A percentile compares a stretch with the other conserved stretches of the same genome.
Conservation (phyloP, 1,140 invertebrate genomes). For the Polypedilum vanderplanki region DNA sequence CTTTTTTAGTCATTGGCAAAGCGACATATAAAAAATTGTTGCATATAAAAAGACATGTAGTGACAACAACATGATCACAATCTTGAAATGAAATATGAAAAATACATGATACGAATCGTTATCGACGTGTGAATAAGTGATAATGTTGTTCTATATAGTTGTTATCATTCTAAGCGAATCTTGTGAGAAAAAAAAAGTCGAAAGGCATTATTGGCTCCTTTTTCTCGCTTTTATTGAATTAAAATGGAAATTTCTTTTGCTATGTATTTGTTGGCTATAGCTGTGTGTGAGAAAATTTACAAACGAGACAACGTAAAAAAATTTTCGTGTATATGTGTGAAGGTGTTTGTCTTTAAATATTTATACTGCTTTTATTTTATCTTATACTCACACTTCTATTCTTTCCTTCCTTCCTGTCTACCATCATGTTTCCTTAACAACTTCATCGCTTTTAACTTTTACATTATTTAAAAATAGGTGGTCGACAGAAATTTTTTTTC, state of each 20-base stretch:
- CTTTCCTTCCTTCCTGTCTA: no score
- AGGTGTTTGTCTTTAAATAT: slow-evolving; percentile 19
- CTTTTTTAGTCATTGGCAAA: no score
- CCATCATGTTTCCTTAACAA: not conserved
- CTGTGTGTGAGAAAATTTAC: not conserved
- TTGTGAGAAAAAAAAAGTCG: not conserved
- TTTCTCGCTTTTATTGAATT: not conserved
- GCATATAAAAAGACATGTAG: no score
- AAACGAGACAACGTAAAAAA: not conserved
- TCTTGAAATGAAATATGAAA: not conserved
- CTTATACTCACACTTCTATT: not conserved
- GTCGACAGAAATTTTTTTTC: no score
- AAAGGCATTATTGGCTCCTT: not conserved
- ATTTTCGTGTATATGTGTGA: not conserved
- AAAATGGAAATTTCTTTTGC: slow-evolving; percentile 5
- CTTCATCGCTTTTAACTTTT: not conserved
- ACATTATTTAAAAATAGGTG: not conserved
- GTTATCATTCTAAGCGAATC: not conserved
- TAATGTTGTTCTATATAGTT: not conserved
- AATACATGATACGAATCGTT: slow-evolving; percentile 13
- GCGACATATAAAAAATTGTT: no score
- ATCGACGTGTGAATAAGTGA: slow-evolving; percentile 17
- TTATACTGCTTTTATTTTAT: slow-evolving; percentile 5
- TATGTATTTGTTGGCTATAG: no score
- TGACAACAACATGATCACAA: not conserved